Evolutionary conservation across 2,888 invertebrate species (phyloP).

Genomic region (Macaria liturata): DNA sequence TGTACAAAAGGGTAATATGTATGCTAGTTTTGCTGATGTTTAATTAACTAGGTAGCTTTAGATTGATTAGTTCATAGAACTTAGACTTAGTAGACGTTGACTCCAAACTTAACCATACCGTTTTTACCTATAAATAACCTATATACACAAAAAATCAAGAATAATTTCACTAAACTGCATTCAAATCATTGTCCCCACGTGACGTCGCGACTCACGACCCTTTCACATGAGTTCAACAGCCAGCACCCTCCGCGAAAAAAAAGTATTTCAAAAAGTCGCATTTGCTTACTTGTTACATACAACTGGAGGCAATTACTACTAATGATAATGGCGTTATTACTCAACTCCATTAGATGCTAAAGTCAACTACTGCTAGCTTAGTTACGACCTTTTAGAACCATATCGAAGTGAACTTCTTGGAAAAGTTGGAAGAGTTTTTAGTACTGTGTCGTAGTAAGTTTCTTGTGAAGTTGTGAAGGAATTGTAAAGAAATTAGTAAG

Average conservation of each 20-base stretch:
- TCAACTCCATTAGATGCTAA: conserved; percentile 54
- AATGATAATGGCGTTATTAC: conserved; percentile 69
- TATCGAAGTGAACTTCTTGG: conserved; percentile 7
- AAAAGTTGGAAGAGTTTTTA: no score
- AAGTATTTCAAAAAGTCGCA: conserved; percentile 31
- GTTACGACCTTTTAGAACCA: conserved; percentile 2
- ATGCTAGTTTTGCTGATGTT: no score
- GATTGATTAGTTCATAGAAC: no score
- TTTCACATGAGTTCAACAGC: conserved; percentile 29
- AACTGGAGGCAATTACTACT: conserved; percentile 59
- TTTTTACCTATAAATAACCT: no score
- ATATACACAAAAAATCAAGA: no score
- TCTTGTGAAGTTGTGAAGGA: not conserved
- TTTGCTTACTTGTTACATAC: conserved; percentile 36
- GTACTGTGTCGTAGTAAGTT: not conserved
- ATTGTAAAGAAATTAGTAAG: not conserved
- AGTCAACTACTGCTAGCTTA: conserved; percentile 18
- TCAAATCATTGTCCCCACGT: no score
- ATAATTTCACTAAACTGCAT: no score
- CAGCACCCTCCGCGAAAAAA: conserved; percentile 30
- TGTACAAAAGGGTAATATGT: no score
- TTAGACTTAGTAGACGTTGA: no score
- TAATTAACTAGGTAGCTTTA: no score
- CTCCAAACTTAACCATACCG: no score
- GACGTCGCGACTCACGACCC: conserved; percentile 14